Base-by-base conservation (phyloP, 2,113 vertebrate genomes). In the Triplophysa rosa region DNA sequence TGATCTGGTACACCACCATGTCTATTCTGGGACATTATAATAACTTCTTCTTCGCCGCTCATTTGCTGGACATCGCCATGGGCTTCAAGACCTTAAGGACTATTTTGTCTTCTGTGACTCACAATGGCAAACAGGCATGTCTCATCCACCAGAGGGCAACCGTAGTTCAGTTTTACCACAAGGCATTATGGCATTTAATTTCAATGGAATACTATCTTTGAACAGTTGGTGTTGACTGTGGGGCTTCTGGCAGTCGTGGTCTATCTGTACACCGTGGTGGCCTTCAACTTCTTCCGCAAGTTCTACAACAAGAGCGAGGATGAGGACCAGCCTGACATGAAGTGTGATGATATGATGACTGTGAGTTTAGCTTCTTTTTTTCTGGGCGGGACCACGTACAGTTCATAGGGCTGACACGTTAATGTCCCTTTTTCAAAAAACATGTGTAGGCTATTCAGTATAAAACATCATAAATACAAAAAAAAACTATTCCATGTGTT, bases 271-370 rank as follows among this genome's bases (percentile, higher is more conserved):
- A 98, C 97, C 0, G 97, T 99, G 80, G 97, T 99, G 87, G 97
- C 97, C 1, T 99, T 99, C 90, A 98, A 99, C 92, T 99, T 99
- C 92, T 99, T 99, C 91, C 95, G 97, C 69, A 98, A 98, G 88
- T 99, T 99, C 93, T 99, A 99, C 93, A 99, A 99, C 84, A 98
- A 98, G 88, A 97, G 97, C 0, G 97, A 98, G 84, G 97, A 98
- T 8, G 96, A 98, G 21, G 96, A 97, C 1, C 95, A 94, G 80
- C 97, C 97, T 0, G 97, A 99, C 85, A 98, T 98, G 97, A 99
- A 99, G 84, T 99, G 97, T 70, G 95, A 99, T 0, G 97, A 99
- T 80, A 99, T 99, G 97, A 98, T 99, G 97, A 98, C 97, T 40
- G 97, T 98, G 89, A 91, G 87, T 84, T 67, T 16, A 16, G 11